Evolutionary conservation across 2,888 invertebrate genomes (phyloP).

Genomic region (Dynastes grantii): DNA sequence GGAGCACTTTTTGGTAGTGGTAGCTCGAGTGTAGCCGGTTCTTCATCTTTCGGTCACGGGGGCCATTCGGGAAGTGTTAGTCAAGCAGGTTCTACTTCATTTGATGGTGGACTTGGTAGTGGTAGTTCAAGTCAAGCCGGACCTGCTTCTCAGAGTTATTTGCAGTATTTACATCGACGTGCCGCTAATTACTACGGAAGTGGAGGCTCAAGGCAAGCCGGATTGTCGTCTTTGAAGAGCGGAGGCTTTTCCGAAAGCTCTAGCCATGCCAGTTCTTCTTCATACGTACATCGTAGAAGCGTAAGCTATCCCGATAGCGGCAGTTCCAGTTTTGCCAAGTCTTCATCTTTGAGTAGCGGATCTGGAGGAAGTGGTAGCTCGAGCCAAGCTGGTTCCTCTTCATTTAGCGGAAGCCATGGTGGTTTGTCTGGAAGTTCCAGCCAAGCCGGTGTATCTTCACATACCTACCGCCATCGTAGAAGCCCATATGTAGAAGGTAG

Average conservation of each 20-base stretch:
- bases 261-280: constrained; percentile 1
- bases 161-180: not conserved
- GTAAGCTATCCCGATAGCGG: not conserved
- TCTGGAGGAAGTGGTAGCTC: constrained; percentile 20
- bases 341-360: not conserved
- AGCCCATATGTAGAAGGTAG: not conserved
- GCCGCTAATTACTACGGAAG: not conserved
- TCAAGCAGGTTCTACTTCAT: not conserved
- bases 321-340: constrained; percentile 29
- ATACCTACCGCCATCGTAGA: not conserved
- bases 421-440: not conserved
- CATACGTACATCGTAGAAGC: not conserved
- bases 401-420: not conserved
- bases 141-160: not conserved
- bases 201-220: constrained; percentile 21
- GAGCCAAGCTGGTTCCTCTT: constrained; percentile 18
- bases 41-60: not conserved
- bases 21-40: not conserved
- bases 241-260: not conserved
- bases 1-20: not conserved
- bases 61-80: not conserved
- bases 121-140: constrained; percentile 15
- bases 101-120: not conserved
- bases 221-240: not conserved
- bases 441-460: constrained; percentile 24